Evolutionary conservation across 2,888 invertebrate species (phyloP).

Genomic region (Clunio marinus): DNA sequence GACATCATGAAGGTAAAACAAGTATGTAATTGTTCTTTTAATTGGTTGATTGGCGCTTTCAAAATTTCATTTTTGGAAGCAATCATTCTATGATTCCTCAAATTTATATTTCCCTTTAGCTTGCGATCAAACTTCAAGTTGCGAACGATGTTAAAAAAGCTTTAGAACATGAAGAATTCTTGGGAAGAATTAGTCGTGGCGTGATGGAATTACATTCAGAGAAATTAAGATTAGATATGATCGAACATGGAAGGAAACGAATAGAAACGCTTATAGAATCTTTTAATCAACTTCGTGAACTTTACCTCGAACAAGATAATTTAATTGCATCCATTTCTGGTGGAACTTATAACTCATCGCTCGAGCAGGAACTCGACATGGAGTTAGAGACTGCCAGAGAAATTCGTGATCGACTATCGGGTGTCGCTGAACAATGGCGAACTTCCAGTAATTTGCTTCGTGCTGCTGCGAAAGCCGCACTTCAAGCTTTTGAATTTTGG

Average conservation of each 20-base stretch:
- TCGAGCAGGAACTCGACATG: slow-evolving; percentile 48
- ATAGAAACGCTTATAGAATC: slow-evolving; percentile 45
- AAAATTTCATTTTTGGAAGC: background rate
- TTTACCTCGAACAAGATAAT: slow-evolving; percentile 49
- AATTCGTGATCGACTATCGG: slow-evolving; percentile 49
- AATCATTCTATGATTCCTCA: background rate
- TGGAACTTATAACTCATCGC: slow-evolving; percentile 48
- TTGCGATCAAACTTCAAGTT: slow-evolving; percentile 48
- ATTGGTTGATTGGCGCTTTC: background rate
- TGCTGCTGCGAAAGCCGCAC: slow-evolving; percentile 47
- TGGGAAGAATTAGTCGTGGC: slow-evolving; percentile 49
- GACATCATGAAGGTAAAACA: slow-evolving; percentile 36
- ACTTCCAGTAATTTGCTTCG: slow-evolving; percentile 48
- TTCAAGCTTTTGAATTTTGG: slow-evolving; percentile 47
- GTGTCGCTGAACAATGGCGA: slow-evolving; percentile 50
- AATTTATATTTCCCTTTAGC: slow-evolving; percentile 42
- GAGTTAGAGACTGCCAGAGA: slow-evolving; percentile 49
- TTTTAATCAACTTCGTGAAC: slow-evolving; percentile 47
- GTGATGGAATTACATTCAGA: slow-evolving; percentile 45
- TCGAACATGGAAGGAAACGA: slow-evolving; percentile 48
- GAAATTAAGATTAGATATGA: slow-evolving; percentile 47
- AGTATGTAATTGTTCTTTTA: slow-evolving; percentile 9
- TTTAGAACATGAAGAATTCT: slow-evolving; percentile 50
- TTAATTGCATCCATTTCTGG: slow-evolving; percentile 50
- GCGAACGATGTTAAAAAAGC: slow-evolving; percentile 48